Evolutionary conservation across 2,113 vertebrate genomes (phyloP), one percentile per base, ranked within the genome.

Genomic region (Notiomystis cincta): DNA sequence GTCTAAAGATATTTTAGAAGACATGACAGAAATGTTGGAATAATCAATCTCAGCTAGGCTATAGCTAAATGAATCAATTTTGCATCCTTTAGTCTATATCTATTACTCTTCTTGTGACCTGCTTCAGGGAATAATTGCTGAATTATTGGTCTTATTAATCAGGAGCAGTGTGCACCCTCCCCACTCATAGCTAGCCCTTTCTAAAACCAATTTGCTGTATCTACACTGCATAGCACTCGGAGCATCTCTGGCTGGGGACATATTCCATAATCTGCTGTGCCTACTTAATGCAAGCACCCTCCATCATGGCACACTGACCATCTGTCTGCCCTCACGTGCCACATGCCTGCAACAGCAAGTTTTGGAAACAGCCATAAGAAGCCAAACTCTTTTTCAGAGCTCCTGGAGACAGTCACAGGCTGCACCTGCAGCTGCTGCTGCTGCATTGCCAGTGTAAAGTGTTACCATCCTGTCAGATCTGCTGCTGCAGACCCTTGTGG

Each of bases 181-280:
- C 23, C 4, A 11, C 19, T 70, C 37, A 35, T 15, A 33, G 27
- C 20, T 25, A 51, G 17, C 8, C 30, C 27, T 37, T 86, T 75
- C 61, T 65, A 33, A 76, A 92, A 66, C 9, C 1, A 9, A 10
- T 67, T 80, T 30, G 13, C 40, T 70, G 1, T 15, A 21, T 56
- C 65, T 50, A 24, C 50, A 14, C 33, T 37, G 31, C n/a, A 33
- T 4, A 54, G 56, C 11, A 21, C 48, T 64, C 38, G 53, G 28
- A 33, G 10, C 38, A 66, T 72, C 0, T 0, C 28, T 1, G 3
- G 24, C 44, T 71, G 58, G 60, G 58, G 60, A 50, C 44, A 21
- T n/a, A 45, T 31, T 82, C 48, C 2, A 1, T 53, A 72, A 60
- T 57, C 58, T 62, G 33, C 57, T 40, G 38, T 54, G 48, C 45